These are phyloP conservation scores for Latrodectus geometricus DNA, from an alignment of 1,140 invertebrate species.

Conservation along the genomic window DNA sequence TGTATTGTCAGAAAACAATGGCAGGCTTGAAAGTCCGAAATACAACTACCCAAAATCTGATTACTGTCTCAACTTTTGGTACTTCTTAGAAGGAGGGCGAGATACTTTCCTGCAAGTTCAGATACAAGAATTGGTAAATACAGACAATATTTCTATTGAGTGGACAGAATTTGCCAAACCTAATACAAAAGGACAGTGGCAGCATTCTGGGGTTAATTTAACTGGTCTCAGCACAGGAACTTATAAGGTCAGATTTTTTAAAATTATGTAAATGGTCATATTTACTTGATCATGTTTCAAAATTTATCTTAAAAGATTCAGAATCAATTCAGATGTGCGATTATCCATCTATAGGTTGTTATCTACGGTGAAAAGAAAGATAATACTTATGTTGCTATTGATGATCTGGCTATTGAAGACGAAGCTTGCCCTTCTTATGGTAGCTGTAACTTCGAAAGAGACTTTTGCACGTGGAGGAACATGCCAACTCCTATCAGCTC, in stretches of 20 bases:
- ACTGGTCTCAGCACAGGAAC: neutral
- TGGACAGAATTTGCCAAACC: conserved; percentile 46
- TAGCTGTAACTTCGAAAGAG: too few relatives aligned
- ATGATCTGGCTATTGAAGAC: conserved; percentile 42
- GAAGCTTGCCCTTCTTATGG: conserved; percentile 38
- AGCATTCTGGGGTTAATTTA: conserved; percentile 23
- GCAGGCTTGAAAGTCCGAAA: conserved; percentile 25
- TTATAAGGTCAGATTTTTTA: too few relatives aligned
- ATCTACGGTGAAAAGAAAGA: conserved; percentile 10
- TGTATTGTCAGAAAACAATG: conserved; percentile 13
- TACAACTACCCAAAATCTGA: conserved; percentile 20
- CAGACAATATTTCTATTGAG: neutral
- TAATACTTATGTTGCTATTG: conserved; percentile 13
- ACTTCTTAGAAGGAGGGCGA: too few relatives aligned
- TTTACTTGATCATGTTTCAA: too few relatives aligned
- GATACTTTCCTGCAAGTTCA: conserved; percentile 6
- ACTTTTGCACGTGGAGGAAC: conserved; percentile 60
- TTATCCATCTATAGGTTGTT: conserved; percentile 39
- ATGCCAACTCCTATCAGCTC: conserved; percentile 26
- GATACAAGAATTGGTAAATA: neutral
- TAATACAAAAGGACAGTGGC: too few relatives aligned
- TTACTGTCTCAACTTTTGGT: conserved; percentile 58
- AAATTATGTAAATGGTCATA: too few relatives aligned
- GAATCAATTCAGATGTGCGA: too few relatives aligned
- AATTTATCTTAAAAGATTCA: too few relatives aligned